Base-by-base conservation (phyloP, 1,140 invertebrate species). In the Conopomorpha cramerella region DNA sequence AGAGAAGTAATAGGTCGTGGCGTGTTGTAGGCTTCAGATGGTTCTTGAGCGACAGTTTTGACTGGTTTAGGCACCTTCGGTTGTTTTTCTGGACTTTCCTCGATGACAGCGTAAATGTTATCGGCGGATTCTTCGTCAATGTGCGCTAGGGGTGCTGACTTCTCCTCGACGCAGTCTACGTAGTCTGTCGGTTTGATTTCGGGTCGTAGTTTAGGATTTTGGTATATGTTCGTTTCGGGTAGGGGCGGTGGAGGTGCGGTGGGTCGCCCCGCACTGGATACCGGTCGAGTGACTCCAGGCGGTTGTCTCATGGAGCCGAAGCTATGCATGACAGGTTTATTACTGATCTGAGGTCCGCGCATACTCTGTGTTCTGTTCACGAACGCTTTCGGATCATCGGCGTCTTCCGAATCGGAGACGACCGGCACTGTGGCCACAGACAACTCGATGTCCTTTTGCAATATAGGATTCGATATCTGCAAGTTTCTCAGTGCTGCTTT, bases 91-190 rank as follows among this genome's bases (percentile, higher is more conserved):
- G 71, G 82, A 45, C 80, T 80, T 56, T 93, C 91, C 55, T 92
- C 89, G 30, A 93, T 93, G 0, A 91, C 86, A 1, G 90, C 90
- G 52, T 93, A 93, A 41, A 93, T 93, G 53, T 92, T 92, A 45
- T 93, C 91, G 16, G 70, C 66, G 0, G 84, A 85, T 45, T 85
- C 83, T 44, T 87, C 84, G 17, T 80, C 79, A 16, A 87, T 86
- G 39, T 85, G 82, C 0, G 81, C 81, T 28, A 87, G 49, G 0
- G 82, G 77, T 0, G 80, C 72, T 19, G 76, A 70, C 17, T 77
- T 63, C 44, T 87, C 81, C 3, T 87, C 88, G 39, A 90, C 83
- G 49, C 89, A 91, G 48, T 91, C 89, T 33, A 91, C 89, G 51
- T 91, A 92, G 26, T 86, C 84, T 2, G 50, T 49, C 16, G 63